Base-by-base conservation (phyloP, 2,797 vertebrate species). In the Knipowitschia caucasica region DNA sequence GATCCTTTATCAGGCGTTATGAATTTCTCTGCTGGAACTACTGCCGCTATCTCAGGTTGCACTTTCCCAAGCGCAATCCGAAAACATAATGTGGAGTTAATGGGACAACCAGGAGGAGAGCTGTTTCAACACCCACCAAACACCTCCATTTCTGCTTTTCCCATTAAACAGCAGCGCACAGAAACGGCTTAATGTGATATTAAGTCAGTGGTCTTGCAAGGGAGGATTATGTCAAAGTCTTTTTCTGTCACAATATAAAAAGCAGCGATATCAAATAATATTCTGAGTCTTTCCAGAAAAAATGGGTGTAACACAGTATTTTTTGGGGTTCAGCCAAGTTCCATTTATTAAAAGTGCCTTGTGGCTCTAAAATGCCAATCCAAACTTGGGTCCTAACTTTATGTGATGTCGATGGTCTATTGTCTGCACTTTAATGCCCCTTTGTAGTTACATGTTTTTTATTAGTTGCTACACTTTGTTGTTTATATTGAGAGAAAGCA, bases 71-170 rank as follows among this genome's bases (percentile, higher is more conserved):
- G 60, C 21, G 1, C 24, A 50, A 50, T 66, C 67, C 74, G 64
- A 72, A 59, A 71, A 34, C 29, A 23, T n/a, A 59, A 59, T 66
- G 70, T 51, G 38, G 64, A 68, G 56, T 69, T 76, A 78, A 73
- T 62, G 65, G 62, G 69, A 77, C 40, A 67, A 78, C 50, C 10
- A 18, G 56, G 67, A 77, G 72, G 68, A 78, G 70, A 78, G 63
- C 62, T 73, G 65, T 75, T 61, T 71, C 70, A 69, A 71, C 71
- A 72, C 67, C 73, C 64, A 52, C 50, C 54, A 55, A 56, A 59
- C 70, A 68, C 68, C 58, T 66, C 2, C 20, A 56, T 12, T 2
- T 23, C 30, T 49, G 46, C 23, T 49, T 49, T 49, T 34, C 29
- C 34, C 46, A 23, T 49, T 49, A 49, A 49, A 23, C 30, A 21